These are phyloP conservation scores for Drosophila lini DNA, from an alignment of 1,140 invertebrate species.

Conservation along the genomic window DNA sequence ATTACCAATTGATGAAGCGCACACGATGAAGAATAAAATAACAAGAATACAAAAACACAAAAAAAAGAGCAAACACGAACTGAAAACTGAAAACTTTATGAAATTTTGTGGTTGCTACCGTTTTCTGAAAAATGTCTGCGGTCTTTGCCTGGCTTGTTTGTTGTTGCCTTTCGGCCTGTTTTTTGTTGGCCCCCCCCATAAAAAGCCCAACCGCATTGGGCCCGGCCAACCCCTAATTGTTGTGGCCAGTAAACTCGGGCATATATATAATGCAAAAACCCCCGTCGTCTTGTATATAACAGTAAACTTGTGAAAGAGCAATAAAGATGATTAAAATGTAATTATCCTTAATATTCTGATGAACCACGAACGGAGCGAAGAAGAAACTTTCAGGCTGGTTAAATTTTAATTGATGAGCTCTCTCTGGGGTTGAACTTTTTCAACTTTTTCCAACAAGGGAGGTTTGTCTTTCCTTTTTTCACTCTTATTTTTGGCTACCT, in stretches of 20 bases:
- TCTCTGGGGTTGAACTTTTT: slow-evolving; percentile 77
- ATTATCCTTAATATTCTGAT: slow-evolving; percentile 83
- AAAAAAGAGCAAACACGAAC: slow-evolving; percentile 10
- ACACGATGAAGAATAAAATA: slow-evolving; percentile 28
- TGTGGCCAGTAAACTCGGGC: slow-evolving; percentile 45
- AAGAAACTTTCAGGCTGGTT: slow-evolving; percentile 45
- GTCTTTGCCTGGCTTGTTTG: slow-evolving; percentile 21
- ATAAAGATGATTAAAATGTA: slow-evolving; percentile 84
- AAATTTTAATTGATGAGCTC: slow-evolving; percentile 80
- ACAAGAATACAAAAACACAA: slow-evolving; percentile 8
- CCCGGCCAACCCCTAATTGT: slow-evolving; percentile 80
- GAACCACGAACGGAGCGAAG: slow-evolving; percentile 31
- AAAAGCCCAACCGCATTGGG: slow-evolving; percentile 70
- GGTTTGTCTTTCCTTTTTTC: background rate
- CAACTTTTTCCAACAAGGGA: slow-evolving; percentile 51
- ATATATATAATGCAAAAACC: slow-evolving; percentile 61
- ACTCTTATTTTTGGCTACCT: slow-evolving; percentile 26
- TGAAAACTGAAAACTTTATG: slow-evolving; percentile 67
- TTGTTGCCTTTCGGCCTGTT: background rate
- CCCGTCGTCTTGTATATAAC: slow-evolving; percentile 67
- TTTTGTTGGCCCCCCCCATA: slow-evolving; percentile 33
- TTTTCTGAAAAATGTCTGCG: slow-evolving; percentile 72
- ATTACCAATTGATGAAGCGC: slow-evolving; percentile 82
- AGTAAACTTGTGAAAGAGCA: slow-evolving; percentile 82
- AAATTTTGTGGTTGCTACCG: slow-evolving; percentile 82